Percentiles rank a stretch among this genome's conserved stretches.
These are phyloP conservation scores for Drosophila bifasciata DNA, from an alignment of 1,140 invertebrate species.

Conservation along the genomic window DNA sequence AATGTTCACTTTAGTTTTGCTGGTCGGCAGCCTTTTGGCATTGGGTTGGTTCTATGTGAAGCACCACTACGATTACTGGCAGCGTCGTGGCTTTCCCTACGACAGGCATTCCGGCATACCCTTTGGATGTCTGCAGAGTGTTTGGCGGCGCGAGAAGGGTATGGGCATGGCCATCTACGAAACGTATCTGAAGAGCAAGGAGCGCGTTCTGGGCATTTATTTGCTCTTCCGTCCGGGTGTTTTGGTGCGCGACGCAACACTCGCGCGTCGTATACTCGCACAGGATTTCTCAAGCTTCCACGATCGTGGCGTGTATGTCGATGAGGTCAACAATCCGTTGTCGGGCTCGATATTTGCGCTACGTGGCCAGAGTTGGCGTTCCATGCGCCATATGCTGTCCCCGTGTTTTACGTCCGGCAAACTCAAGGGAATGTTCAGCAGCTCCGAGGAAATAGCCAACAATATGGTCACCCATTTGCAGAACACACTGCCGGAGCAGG, in stretches of 20 bases:
- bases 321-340: conserved; percentile 79
- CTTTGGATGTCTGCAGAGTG: conserved; percentile 65
- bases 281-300: conserved; percentile 84
- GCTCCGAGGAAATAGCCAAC: conserved; percentile 84
- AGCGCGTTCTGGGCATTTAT: conserved; percentile 72
- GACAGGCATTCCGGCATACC: conserved; percentile 59
- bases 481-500: conserved; percentile 48
- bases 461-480: conserved; percentile 67
- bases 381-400: conserved; percentile 85
- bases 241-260: conserved; percentile 84
- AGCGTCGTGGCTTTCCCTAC: conserved; percentile 55
- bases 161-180: conserved; percentile 72
- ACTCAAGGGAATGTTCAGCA: conserved; percentile 86
- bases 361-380: conserved; percentile 85
- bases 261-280: conserved; percentile 84
- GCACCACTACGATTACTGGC: conserved; percentile 67
- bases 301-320: conserved; percentile 82
- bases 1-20: conserved; percentile 54
- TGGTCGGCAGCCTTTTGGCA: conserved; percentile 32
- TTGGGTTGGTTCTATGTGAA: conserved; percentile 62
- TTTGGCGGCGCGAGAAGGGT: conserved; percentile 49
- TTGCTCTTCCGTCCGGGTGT: conserved; percentile 82
- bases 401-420: conserved; percentile 86
- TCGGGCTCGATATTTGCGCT: conserved; percentile 83
- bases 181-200: conserved; percentile 57